These are phyloP conservation scores for Chrysomela aeneicollis DNA, from an alignment of 2,888 invertebrate genomes.

Conservation along the genomic window DNA sequence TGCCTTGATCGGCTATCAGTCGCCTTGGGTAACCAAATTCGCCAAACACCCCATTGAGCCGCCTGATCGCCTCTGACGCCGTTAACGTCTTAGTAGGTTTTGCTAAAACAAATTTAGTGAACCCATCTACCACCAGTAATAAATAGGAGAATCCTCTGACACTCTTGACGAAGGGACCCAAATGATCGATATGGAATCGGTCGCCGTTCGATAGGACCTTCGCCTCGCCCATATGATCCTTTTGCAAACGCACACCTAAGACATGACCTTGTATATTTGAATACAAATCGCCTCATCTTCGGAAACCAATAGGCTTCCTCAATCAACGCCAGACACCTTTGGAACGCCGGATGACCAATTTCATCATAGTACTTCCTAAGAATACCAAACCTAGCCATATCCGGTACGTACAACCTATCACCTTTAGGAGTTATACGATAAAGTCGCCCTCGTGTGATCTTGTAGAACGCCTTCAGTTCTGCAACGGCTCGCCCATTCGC, in stretches of 20 bases:
- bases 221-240: slow-evolving; percentile 37
- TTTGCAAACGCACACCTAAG: slow-evolving; percentile 51
- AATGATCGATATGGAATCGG: not conserved
- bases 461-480: slow-evolving; percentile 22
- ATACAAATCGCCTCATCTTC: slow-evolving; percentile 29
- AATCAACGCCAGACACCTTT: slow-evolving; percentile 7
- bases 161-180: no score
- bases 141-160: no score
- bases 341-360: no score
- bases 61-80: no score
- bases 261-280: slow-evolving; percentile 41
- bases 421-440: slow-evolving; percentile 22
- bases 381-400: slow-evolving; percentile 15
- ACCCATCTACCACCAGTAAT: no score
- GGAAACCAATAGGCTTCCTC: slow-evolving; percentile 31
- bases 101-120: no score
- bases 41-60: no score
- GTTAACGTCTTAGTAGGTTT: no score
- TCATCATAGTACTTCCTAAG: not conserved
- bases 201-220: slow-evolving; percentile 21
- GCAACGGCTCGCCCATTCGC: slow-evolving; percentile 20
- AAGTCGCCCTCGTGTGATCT: not conserved
- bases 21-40: slow-evolving; percentile 24
- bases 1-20: no score
- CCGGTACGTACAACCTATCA: slow-evolving; percentile 23